These are phyloP conservation scores for Ennomos fuscantarius DNA, from an alignment of 2,888 invertebrate genomes.

Conservation along the genomic window DNA sequence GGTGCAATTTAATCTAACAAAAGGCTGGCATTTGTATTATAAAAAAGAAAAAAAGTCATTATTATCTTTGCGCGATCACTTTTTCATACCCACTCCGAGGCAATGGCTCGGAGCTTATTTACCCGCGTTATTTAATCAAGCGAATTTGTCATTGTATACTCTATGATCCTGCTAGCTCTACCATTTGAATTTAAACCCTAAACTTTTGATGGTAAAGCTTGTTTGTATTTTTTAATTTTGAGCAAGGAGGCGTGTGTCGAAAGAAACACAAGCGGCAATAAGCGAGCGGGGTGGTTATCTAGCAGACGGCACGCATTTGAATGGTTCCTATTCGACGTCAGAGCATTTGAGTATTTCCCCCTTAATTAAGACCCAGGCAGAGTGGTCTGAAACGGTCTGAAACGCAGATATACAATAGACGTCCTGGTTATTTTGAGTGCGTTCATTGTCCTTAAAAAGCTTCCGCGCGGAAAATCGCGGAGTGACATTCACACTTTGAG, in stretches of 20 bases:
- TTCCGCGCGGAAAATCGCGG: constrained; percentile 58
- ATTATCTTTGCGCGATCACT: constrained; percentile 50
- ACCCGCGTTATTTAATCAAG: constrained; percentile 56
- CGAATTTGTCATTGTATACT: constrained; percentile 42
- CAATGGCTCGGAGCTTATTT: constrained; percentile 45
- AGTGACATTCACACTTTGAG: constrained; percentile 40
- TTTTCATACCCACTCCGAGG: constrained; percentile 48
- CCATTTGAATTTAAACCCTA: constrained; percentile 4
- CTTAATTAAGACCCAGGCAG: constrained; percentile 79
- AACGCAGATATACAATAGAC: constrained; percentile 22
- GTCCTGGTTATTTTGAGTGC: constrained; percentile 59
- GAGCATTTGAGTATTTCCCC: constrained; percentile 72
- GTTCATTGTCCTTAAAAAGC: constrained; percentile 67
- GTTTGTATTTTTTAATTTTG: neutral
- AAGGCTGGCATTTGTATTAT: constrained; percentile 41
- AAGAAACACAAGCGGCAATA: constrained; percentile 69
- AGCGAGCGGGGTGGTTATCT: constrained; percentile 77
- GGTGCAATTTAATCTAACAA: constrained; percentile 41
- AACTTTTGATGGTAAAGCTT: neutral
- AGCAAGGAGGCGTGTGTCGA: constrained; percentile 21
- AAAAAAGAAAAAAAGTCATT: constrained; percentile 45
- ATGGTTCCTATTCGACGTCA: constrained; percentile 66
- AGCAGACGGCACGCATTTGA: constrained; percentile 73
- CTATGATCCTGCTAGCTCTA: constrained; percentile 8
- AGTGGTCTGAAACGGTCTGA: constrained; percentile 62